Evolutionary conservation across 1,140 invertebrate species (phyloP), one percentile per base, ranked within the genome.

Genomic region (Ericerus pela): DNA sequence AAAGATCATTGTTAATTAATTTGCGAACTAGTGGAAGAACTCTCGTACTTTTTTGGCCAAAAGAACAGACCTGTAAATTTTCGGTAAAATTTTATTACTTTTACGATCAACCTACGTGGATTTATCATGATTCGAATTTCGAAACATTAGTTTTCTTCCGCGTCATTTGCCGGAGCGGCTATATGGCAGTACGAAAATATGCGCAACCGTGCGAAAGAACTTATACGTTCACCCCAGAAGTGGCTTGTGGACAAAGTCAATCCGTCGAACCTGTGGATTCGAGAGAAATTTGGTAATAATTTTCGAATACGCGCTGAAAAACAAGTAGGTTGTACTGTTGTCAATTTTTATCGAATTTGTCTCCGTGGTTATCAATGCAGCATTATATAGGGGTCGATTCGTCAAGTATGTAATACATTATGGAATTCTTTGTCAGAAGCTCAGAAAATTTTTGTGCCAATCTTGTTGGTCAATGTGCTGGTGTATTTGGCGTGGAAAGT

Each of bases 401-500:
- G 33, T 22, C 30, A 54, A 53, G 67, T 82, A 66, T 59, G 85
- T 11, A 77, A 79, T 64, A 68, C 70, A 53, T 83, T 80, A 75
- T 95, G 90, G 90, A 81, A 76, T 58, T 72, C 71, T 51, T 68
- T 91, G 20, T 74, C 75, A 51, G 76, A 82, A 31, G 85, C 80
- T 38, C 78, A 93, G 65, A 83, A 80, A 69, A 69, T 89, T 8
- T 90, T 90, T 68, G 76, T 76, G 26, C 82, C 82, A 2, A 84
- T 96, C 59, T 81, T 84, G 66, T 77, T 79, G 33, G 60, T 80
- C 5, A 96, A 96, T 74, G 60, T 80, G 1, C 57, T 85, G 6
- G 86, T 95, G 1, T 95, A 87, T 71, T 66, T 80, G 0, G 72
- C 84, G 36, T 97, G 93, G 93, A 73, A 80, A 61, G 66, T 92